Base-by-base conservation (phyloP, 2,888 invertebrate genomes). In the Cheilosia urbana region DNA sequence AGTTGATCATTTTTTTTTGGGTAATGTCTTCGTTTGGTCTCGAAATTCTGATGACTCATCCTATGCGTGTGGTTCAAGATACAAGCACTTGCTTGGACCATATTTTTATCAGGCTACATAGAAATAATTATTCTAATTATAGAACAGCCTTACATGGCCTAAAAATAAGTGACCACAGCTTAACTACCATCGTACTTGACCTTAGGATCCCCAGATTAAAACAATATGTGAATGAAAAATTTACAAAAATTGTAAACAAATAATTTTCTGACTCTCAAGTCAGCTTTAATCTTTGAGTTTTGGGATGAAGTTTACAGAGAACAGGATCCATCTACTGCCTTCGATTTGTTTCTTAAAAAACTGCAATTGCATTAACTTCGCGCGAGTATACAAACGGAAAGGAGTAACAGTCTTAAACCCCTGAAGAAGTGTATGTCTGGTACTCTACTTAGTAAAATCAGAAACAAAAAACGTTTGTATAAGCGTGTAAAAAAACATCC, bases 111-210 rank as follows among this genome's bases (percentile, higher is more conserved):
- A 51, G 65, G 19, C 37, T 51, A 30, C 34, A 49, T 19, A 63
- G 34, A 37, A 49, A 11, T 49, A 49, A 19, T 49, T 2, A 9
- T 42, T 19, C 27, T 19, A 37, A 68, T 40, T 55, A 21, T 1
- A 57, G 42, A 30, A 19, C 55, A 0, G 55, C 42, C 34, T 15
- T 34, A 45, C 34, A 45, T 45, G 47, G 45, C 30, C 57, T 57
- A 3, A 68, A 57, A 57, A 68, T 68, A 68, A 68, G 45, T 68
- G 57, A 55, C 17, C 45, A 68, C 45, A 13, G 19, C 11, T 45
- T 19, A 27, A 27, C 27, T 27, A 27, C 27, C 2, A 27, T 27
- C 5, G 45, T 47, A 19, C 45, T 68, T 58, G 34, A 58, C 37
- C 17, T n/a, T 4, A 21, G 21, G 9, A 19, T 58, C 6, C n/a